Percentiles rank a stretch among this genome's conserved stretches.
Conservation (phyloP, 30 jellyfish, hydroid and myxozoan genomes). For the Cassiopea andromeda region DNA sequence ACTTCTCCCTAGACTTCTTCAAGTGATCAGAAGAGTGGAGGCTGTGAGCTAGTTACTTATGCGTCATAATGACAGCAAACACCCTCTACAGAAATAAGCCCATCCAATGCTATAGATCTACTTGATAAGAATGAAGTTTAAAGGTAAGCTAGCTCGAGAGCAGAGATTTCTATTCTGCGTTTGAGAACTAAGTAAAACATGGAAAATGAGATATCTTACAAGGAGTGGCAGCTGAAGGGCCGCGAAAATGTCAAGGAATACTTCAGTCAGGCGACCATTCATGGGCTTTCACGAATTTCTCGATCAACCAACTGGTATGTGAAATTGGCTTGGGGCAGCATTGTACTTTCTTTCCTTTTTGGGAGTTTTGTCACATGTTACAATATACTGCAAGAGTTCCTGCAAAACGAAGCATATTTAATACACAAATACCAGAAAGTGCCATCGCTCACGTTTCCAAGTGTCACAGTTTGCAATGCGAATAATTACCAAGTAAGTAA, state of each 20-base stretch:
- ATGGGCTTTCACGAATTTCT: conserved; percentile 22
- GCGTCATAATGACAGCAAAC: too few relatives aligned
- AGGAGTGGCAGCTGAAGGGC: not conserved
- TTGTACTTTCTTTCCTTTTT: not conserved
- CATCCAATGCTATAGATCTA: too few relatives aligned
- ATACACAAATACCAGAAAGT: not conserved
- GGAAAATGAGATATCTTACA: not conserved
- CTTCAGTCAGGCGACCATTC: conserved; percentile 23
- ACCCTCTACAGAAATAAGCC: too few relatives aligned
- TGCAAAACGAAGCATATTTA: not conserved
- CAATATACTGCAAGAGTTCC: not conserved
- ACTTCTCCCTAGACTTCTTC: too few relatives aligned
- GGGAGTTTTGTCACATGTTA: not conserved
- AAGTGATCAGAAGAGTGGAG: too few relatives aligned
- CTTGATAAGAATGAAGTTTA: too few relatives aligned
- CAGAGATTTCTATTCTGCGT: too few relatives aligned
- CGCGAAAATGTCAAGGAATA: not conserved
- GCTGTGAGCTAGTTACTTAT: too few relatives aligned
- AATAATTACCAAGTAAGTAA: conserved; percentile 27
- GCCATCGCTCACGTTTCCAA: not conserved
- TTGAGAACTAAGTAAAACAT: too few relatives aligned
- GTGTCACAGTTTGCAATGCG: conserved; percentile 35
- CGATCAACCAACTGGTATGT: not conserved
- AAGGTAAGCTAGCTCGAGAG: too few relatives aligned
- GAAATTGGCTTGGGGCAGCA: conserved; percentile 1